Evolutionary conservation across 2,888 invertebrate genomes (phyloP), one percentile per base, ranked within the genome.

Genomic region (Papilio protenor): DNA sequence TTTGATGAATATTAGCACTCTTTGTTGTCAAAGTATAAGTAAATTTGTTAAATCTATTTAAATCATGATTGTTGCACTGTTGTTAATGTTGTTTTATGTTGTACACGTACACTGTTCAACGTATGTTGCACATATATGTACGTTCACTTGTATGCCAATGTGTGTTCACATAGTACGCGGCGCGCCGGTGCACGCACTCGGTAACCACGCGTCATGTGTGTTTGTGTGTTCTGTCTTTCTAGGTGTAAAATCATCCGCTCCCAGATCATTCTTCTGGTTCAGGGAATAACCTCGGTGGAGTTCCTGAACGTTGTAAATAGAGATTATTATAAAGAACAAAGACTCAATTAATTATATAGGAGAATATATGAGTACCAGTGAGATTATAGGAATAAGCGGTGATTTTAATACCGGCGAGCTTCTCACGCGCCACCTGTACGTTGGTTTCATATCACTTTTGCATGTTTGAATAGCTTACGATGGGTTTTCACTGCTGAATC

Each of bases 181-280:
- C 84, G 81, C 81, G 80, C 80, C 84, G 92, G 92, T 90, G 89
- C 84, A 84, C 89, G 89, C 89, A 84, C 85, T 82, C 86, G 86
- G 87, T 87, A 89, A 90, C 90, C 84, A 90, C 85, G 89, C 89
- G 84, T 75, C 66, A 91, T 90, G 87, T 92, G 90, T 92, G 91
- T 92, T 88, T 92, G 88, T 91, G 91, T 92, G 87, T 91, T 92
- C 92, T 87, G 85, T 89, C 91, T 93, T 94, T 93, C 90, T 94
- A 94, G 94, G 94, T 94, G 87, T 94, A 92, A 94, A 94, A 94
- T 93, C 94, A 94, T 92, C 94, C 90, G 94, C 92, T 88, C 94
- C 94, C 90, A 91, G 94, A 90, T 94, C 94, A 87, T 94, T 94
- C 94, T 94, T 94, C 94, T 94, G 94, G 94, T 94, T 94, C 94